Conservation (phyloP, 2,113 vertebrate genomes). For the Holacanthus passer region DNA sequence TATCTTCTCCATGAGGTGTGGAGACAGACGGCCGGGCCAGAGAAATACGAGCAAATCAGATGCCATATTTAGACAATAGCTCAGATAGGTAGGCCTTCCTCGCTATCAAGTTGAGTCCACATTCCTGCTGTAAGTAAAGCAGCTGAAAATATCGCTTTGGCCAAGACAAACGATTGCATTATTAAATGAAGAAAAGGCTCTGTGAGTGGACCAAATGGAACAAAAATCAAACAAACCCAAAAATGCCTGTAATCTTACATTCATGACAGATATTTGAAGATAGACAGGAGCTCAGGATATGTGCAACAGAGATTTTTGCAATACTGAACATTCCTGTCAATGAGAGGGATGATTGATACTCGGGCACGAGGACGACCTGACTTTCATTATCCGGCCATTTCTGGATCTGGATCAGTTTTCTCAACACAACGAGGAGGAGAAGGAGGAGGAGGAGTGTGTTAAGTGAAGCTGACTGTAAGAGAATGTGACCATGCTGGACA, state of each 20-base stretch:
- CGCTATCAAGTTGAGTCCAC: constrained; percentile 19
- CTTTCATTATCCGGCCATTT: constrained; percentile 24
- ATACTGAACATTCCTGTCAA: constrained; percentile 67
- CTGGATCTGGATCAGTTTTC: constrained; percentile 34
- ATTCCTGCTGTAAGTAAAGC: constrained; percentile 57
- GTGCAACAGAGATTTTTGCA: constrained; percentile 46
- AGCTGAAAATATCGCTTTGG: constrained; percentile 40
- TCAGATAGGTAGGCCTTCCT: constrained; percentile 42
- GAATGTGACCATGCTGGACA: constrained; percentile 38
- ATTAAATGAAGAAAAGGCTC: not conserved
- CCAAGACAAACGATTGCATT: constrained; percentile 57
- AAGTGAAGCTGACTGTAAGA: not conserved
- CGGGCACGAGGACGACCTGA: not conserved
- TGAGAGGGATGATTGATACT: constrained; percentile 41
- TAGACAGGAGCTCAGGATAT: constrained; percentile 8
- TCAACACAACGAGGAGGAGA: not conserved
- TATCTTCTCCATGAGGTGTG: constrained; percentile 33
- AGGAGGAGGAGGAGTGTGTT: constrained; percentile 6
- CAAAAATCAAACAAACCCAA: not conserved
- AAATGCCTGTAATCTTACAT: constrained; percentile 28
- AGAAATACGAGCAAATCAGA: constrained; percentile 41
- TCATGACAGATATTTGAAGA: constrained; percentile 23
- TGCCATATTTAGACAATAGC: constrained; percentile 57
- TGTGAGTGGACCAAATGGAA: not conserved
- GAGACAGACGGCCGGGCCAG: constrained; percentile 6